Percentiles rank a stretch among this genome's conserved stretches.
phyloP scores from a whole-genome alignment of 2,113 vertebrate species.

The Anhinga anhinga region DNA sequence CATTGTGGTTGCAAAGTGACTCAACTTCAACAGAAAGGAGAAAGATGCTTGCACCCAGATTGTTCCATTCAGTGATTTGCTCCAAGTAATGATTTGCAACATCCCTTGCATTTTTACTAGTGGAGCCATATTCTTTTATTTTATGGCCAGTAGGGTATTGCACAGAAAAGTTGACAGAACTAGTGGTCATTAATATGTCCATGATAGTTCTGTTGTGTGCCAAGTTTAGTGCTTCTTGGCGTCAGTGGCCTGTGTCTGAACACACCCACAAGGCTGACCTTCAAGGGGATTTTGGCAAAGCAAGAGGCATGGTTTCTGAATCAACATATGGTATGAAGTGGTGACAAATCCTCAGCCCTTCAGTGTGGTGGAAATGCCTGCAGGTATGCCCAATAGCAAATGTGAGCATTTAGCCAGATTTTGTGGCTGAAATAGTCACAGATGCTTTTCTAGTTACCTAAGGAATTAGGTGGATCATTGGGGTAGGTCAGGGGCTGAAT shows the following conservation, averaged over 20 bases:
- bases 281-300: neutral
- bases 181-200: neutral
- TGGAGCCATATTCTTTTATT: neutral
- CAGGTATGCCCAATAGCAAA: neutral
- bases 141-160: neutral
- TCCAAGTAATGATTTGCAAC: neutral
- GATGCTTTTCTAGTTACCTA: neutral
- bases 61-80: neutral
- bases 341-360: neutral
- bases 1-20: neutral
- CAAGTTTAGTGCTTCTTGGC: neutral
- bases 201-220: neutral
- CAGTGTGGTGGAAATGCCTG: neutral
- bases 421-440: neutral
- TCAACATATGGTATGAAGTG: neutral
- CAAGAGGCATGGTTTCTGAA: neutral
- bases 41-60: neutral
- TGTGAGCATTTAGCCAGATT: neutral
- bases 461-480: neutral
- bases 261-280: accelerated
- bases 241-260: accelerated
- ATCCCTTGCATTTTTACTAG: neutral
- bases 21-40: neutral
- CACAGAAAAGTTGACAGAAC: neutral
- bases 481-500: accelerated